A percentile compares a stretch with the other conserved stretches of the same genome.
Conservation (phyloP, 2,888 invertebrate genomes). For the Apodemia hepburni region DNA sequence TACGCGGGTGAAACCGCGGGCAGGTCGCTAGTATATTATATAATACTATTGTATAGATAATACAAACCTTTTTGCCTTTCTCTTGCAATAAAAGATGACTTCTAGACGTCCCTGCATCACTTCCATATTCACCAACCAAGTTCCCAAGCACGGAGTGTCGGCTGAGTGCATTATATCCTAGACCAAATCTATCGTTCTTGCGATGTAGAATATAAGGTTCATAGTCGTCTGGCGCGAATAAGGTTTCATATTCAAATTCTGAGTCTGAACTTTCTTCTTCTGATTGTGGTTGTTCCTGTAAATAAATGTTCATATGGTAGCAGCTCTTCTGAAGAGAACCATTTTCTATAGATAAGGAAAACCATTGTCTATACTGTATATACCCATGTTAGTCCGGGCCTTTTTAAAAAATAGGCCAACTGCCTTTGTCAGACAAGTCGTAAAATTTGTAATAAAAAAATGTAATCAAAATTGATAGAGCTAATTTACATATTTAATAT, state of each 20-base stretch:
- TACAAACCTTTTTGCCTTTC: conserved; percentile 59
- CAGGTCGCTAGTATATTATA: too few relatives aligned
- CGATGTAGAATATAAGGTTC: conserved; percentile 85
- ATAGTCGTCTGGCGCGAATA: conserved; percentile 91
- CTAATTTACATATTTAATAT: too few relatives aligned
- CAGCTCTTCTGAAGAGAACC: too few relatives aligned
- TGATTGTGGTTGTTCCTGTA: conserved; percentile 24
- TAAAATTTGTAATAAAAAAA: too few relatives aligned
- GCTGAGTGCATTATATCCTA: conserved; percentile 88
- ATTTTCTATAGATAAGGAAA: too few relatives aligned
- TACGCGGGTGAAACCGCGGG: too few relatives aligned
- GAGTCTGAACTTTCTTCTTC: conserved; percentile 55
- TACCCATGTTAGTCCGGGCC: too few relatives aligned
- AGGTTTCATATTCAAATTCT: conserved; percentile 78
- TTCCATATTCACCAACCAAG: conserved; percentile 52
- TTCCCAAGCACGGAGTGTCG: conserved; percentile 81
- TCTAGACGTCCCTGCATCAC: conserved; percentile 34
- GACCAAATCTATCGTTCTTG: conserved; percentile 91
- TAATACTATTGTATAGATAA: too few relatives aligned
- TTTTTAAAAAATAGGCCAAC: too few relatives aligned
- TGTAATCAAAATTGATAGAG: too few relatives aligned
- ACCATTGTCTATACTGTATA: too few relatives aligned
- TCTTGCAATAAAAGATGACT: conserved; percentile 68
- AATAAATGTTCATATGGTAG: not conserved
- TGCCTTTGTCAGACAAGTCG: too few relatives aligned